Evolutionary conservation across 2,113 vertebrate genomes (phyloP).

Genomic region (Ceyx melanurus): DNA sequence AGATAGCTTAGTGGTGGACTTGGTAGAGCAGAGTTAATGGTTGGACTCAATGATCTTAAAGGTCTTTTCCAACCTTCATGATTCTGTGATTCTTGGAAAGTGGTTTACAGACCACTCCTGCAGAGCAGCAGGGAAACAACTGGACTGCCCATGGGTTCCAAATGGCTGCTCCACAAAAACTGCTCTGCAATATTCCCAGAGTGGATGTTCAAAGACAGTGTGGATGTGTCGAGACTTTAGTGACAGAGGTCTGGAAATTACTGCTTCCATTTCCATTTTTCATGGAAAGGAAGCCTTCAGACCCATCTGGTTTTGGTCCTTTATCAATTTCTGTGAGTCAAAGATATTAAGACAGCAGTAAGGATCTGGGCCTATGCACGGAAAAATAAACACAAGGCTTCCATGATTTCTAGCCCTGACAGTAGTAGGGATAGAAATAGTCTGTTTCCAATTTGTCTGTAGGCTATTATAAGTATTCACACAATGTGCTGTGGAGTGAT

Average conservation of each 20-base stretch:
- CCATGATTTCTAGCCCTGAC: neutral
- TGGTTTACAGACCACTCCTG: rapidly evolving
- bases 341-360: neutral
- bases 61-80: too few relatives aligned
- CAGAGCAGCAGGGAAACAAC: neutral
- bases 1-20: too few relatives aligned
- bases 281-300: neutral
- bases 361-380: neutral
- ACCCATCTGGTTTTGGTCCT: neutral
- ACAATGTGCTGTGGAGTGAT: neutral
- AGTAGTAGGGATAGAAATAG: neutral
- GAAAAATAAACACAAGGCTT: neutral
- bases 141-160: neutral
- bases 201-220: neutral
- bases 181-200: rapidly evolving
- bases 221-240: rapidly evolving
- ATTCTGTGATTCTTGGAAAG: neutral
- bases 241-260: neutral
- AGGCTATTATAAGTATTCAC: rapidly evolving
- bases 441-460: neutral
- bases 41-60: too few relatives aligned
- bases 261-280: neutral
- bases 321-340: neutral
- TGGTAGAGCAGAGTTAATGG: too few relatives aligned
- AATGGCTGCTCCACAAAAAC: rapidly evolving